Conservation (phyloP, 2,797 vertebrate genomes). For the Arrhamphus sclerolepis region DNA sequence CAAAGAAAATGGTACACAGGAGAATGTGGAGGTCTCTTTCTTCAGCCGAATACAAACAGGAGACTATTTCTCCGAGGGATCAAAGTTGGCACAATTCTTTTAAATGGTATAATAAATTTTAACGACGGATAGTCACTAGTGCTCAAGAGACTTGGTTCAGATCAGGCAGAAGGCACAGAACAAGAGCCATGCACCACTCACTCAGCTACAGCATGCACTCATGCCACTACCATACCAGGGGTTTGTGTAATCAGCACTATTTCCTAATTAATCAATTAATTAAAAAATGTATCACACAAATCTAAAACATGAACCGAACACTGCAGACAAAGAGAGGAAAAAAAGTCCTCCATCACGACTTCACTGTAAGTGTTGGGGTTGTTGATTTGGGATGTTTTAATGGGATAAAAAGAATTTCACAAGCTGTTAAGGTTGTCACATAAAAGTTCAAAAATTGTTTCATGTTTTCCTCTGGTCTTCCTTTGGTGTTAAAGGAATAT, state of each 20-base stretch:
- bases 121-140: conserved; percentile 2
- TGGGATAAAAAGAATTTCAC: conserved; percentile 45
- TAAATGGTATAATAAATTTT: background rate
- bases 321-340: background rate
- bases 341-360: conserved; percentile 1
- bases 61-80: background rate
- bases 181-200: conserved; percentile 54
- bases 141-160: conserved; percentile 13
- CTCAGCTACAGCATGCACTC: conserved; percentile 28
- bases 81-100: background rate
- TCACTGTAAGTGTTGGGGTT: conserved; percentile 25
- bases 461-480: conserved; percentile 34
- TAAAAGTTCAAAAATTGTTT: conserved; percentile 43
- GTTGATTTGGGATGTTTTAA: conserved; percentile 30
- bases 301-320: conserved; percentile 19
- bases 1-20: conserved; percentile 14
- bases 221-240: conserved; percentile 39
- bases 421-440: conserved; percentile 51
- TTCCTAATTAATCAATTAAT: conserved; percentile 2
- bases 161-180: conserved; percentile 32
- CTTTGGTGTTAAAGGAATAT: conserved; percentile 31
- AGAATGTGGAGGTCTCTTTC: conserved; percentile 18
- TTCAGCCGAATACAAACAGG: too few species aligned
- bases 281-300: conserved; percentile 9
- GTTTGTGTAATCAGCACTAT: conserved; percentile 66